phyloP scores from a whole-genome alignment of 2,113 vertebrate genomes.

The Phaethon lepturus region DNA sequence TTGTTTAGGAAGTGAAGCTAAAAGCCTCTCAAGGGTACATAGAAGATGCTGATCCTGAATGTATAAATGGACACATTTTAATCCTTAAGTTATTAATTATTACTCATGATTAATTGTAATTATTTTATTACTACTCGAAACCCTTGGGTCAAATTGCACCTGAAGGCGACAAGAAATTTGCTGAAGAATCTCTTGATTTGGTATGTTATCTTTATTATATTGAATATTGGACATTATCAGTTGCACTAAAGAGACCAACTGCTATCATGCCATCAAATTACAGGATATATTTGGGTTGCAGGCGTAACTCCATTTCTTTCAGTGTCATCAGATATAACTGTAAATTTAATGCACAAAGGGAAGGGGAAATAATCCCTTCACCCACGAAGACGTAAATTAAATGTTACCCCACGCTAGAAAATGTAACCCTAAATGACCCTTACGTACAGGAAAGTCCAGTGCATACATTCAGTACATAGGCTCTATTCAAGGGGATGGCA shows the following conservation, averaged over 20 bases:
- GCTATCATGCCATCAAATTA: constrained; percentile 53
- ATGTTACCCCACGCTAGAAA: neutral
- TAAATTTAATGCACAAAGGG: constrained; percentile 39
- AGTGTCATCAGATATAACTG: constrained; percentile 62
- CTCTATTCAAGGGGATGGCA: neutral
- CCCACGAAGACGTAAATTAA: constrained; percentile 35
- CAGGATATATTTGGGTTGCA: constrained; percentile 64
- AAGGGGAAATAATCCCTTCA: constrained; percentile 35
- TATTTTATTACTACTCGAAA: constrained; percentile 54
- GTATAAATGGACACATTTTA: constrained; percentile 40
- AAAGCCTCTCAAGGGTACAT: constrained; percentile 26
- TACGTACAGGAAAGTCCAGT: neutral
- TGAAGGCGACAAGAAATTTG: neutral
- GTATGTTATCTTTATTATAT: constrained; percentile 17
- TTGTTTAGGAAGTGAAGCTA: constrained; percentile 48
- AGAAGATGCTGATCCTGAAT: constrained; percentile 53
- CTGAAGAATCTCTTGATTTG: constrained; percentile 36
- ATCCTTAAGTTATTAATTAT: constrained; percentile 60
- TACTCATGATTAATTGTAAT: constrained; percentile 61
- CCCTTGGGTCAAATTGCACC: constrained; percentile 44
- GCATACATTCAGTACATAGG: neutral
- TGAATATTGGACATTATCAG: constrained; percentile 41
- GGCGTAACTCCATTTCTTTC: constrained; percentile 29
- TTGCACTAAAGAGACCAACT: constrained; percentile 42
- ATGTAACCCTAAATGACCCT: constrained; percentile 24